Conservation (phyloP, 2,113 vertebrate species). For the Lepus americanus region DNA sequence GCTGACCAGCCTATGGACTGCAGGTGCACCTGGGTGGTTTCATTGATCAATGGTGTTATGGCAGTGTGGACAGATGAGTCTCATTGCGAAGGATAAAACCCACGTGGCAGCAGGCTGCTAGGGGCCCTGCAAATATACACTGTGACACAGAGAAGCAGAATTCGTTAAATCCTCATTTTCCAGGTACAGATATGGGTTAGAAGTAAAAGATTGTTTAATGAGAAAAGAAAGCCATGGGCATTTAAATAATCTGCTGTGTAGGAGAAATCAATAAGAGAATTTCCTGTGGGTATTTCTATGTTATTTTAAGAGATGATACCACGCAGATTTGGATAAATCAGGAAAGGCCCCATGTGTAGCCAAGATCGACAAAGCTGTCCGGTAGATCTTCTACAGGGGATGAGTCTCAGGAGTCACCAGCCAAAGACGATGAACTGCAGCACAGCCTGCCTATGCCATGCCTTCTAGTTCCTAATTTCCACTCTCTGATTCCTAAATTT, state of each 20-base stretch:
- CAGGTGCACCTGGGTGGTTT: background rate
- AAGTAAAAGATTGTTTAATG: background rate
- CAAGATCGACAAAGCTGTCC: background rate
- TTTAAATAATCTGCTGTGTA: background rate
- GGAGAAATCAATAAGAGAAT: background rate
- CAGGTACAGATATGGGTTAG: background rate
- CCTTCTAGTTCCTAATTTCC: background rate
- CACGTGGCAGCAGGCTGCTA: background rate
- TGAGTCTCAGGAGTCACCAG: background rate
- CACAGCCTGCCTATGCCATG: background rate
- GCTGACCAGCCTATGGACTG: fast-evolving
- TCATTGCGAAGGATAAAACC: background rate
- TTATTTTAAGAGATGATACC: background rate
- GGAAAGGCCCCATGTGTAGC: background rate
- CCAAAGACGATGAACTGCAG: background rate
- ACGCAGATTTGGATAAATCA: background rate
- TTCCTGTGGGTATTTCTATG: background rate
- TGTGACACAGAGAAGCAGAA: background rate
- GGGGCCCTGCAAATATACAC: background rate
- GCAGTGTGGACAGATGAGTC: conserved; percentile 4
- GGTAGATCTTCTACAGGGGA: background rate
- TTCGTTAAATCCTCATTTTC: background rate
- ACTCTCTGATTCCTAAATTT: background rate
- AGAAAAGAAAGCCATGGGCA: background rate
- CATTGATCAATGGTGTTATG: background rate